These are phyloP conservation scores for Anas georgica DNA, from an alignment of 2,797 vertebrate genomes.

Conservation along the genomic window DNA sequence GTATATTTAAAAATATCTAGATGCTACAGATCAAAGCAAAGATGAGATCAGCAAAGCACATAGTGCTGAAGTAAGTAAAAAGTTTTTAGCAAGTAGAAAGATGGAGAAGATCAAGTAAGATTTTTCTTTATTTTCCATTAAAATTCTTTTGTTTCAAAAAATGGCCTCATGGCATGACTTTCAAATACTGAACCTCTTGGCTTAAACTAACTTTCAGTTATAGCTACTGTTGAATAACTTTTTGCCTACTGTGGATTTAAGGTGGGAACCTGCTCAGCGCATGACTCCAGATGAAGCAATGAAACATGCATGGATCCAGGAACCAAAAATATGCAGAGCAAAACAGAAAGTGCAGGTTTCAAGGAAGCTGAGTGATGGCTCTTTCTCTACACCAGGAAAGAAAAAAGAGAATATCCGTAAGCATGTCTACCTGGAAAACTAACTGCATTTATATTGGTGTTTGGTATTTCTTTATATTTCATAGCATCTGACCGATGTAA, in stretches of 20 bases:
- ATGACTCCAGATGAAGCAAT: slow-evolving; percentile 92
- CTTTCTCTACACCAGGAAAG: slow-evolving; percentile 57
- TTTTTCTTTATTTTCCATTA: neutral
- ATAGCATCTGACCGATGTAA: neutral
- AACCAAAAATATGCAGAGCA: slow-evolving; percentile 81
- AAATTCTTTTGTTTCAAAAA: neutral
- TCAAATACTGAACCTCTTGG: neutral
- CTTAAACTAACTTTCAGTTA: neutral
- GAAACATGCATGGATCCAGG: slow-evolving; percentile 90
- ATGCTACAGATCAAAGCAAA: neutral
- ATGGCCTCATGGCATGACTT: neutral
- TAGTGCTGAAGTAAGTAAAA: neutral
- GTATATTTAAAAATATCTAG: neutral
- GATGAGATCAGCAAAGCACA: neutral
- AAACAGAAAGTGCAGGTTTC: slow-evolving; percentile 73
- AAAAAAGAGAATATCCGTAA: slow-evolving; percentile 50
- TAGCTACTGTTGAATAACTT: neutral
- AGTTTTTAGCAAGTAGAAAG: neutral
- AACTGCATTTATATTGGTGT: neutral
- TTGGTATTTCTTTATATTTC: neutral
- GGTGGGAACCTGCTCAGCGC: slow-evolving; percentile 90
- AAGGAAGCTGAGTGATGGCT: slow-evolving; percentile 72
- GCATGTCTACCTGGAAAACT: neutral
- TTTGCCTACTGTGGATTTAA: slow-evolving; percentile 25
- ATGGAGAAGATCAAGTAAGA: neutral